Evolutionary conservation across 2,888 invertebrate species (phyloP).

Genomic region (Reticulitermes lucifugus): DNA sequence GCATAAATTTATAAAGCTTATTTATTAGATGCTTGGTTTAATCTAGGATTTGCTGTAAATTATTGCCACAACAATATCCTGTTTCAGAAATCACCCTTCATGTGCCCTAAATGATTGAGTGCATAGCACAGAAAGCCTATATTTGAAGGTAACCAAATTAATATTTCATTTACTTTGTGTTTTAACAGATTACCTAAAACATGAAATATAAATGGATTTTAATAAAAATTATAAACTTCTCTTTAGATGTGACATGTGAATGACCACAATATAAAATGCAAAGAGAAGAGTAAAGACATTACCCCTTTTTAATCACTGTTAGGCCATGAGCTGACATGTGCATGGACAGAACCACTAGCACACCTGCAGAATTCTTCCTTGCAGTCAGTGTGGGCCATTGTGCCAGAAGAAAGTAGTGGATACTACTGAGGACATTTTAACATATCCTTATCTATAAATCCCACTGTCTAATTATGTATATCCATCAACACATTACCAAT

Average conservation of each 20-base stretch:
- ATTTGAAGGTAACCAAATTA: no score
- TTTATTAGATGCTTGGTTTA: no score
- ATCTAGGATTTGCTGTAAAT: no score
- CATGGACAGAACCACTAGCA: constrained; percentile 43
- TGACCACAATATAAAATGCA: neutral
- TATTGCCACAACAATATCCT: no score
- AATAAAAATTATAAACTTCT: constrained; percentile 19
- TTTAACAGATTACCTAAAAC: neutral
- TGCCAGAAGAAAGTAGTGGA: constrained; percentile 30
- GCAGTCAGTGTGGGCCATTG: constrained; percentile 37
- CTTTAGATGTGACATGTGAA: neutral
- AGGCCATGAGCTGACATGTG: constrained; percentile 39
- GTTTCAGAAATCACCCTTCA: no score
- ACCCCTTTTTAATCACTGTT: neutral
- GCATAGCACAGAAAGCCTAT: no score
- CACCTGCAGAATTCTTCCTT: constrained; percentile 44
- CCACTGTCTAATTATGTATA: no score
- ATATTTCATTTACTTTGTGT: neutral
- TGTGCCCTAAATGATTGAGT: no score
- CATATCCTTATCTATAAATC: neutral
- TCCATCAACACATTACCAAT: no score
- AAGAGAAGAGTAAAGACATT: neutral
- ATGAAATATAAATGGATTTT: constrained; percentile 7
- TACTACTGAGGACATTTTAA: neutral
- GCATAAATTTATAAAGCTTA: no score